Base-by-base conservation (phyloP, 1,140 invertebrate species). In the Ceratina calcarata region DNA sequence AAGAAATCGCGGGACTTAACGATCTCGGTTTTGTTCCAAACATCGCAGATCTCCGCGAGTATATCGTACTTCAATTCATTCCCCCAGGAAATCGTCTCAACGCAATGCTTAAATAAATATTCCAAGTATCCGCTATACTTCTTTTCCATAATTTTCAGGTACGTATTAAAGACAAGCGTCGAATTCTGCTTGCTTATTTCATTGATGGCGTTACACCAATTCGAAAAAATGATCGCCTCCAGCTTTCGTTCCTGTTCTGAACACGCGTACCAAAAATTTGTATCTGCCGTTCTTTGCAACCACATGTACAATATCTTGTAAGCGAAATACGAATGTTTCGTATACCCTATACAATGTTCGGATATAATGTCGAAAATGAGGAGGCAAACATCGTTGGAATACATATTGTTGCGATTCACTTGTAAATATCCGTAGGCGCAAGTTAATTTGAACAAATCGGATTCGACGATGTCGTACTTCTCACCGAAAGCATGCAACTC, bases 1-100 rank as follows among this genome's bases (percentile, higher is more conserved):
- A 88, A 66, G 27, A 92, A 87, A 6, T 85, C 53, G 24, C 32
- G 3, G 12, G 81, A 72, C 10, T 69, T 82, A 51, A 90, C 80
- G n/a, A 68, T n/a, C 68, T 71, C 22, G 49, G 84, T 32, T 57
- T 82, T 55, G 4, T 86, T 61, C 67, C 60, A 80, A 13, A 89
- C 62, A 60, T 86, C 64, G 60, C 83, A 89, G 45, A 92, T 78
- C 88, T 90, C 90, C 4, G 84, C 51, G 12, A 93, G 65, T 69
- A 93, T 91, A 58, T 82, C 83, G 51, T 88, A 92, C 55, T 92
- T 92, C 2, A 70, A 86, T 62, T 90, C 82, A 18, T 90, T 90
- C 60, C 88, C 87, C 91, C 91, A 92, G 12, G 91, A 89, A 18
- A 92, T 75, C 10, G 83, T 62, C 66, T 88, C 24, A 20, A 89